phyloP scores from a whole-genome alignment of 53 echinoderm and acorn worm genomes.

The Paracentrotus lividus region DNA sequence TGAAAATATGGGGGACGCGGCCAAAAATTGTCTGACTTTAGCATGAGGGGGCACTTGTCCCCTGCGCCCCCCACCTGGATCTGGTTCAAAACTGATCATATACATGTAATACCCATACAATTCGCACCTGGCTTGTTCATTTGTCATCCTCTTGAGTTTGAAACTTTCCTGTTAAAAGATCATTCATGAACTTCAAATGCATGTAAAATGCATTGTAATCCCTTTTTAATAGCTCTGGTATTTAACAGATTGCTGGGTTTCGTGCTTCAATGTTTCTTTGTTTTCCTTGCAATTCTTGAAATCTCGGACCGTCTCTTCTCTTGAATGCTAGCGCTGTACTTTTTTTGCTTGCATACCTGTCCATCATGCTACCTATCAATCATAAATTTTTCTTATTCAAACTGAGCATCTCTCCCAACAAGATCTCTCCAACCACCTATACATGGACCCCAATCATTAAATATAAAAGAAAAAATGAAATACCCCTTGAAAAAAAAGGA shows the following conservation, averaged over 20 bases:
- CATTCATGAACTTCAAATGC: background rate
- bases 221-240: slow-evolving; percentile 4
- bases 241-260: background rate
- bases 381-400: background rate
- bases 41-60: too few relatives aligned
- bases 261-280: background rate
- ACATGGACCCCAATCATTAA: slow-evolving; percentile 3
- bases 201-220: background rate
- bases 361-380: slow-evolving; percentile 47
- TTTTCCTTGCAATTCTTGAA: background rate
- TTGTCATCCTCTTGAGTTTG: too few relatives aligned
- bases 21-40: too few relatives aligned
- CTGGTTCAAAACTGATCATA: too few relatives aligned
- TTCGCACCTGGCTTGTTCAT: too few relatives aligned
- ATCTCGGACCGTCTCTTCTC: background rate
- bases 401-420: slow-evolving; percentile 38
- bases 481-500: slow-evolving; percentile 38
- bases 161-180: background rate
- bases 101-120: too few relatives aligned
- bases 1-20: too few relatives aligned
- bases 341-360: slow-evolving; percentile 4
- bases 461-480: background rate
- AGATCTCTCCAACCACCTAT: slow-evolving; percentile 23
- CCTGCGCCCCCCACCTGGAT: too few relatives aligned
- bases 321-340: background rate